phyloP scores from a whole-genome alignment of 2,797 vertebrate genomes.

The Merluccius polli region DNA sequence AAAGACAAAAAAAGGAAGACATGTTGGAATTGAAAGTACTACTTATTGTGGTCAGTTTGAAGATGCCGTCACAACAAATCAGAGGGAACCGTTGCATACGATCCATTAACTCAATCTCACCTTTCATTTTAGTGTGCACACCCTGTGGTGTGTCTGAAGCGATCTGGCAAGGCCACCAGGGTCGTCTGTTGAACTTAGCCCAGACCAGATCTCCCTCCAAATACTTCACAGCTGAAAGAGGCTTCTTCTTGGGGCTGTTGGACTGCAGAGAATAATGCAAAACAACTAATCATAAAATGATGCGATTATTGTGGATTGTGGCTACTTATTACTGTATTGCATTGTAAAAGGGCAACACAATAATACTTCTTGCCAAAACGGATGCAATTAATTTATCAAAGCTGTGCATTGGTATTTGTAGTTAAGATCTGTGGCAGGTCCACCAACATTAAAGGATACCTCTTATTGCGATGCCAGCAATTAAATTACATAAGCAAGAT shows the following conservation, averaged over 20 bases:
- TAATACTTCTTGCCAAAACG: background rate
- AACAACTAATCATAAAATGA: slow-evolving; percentile 1
- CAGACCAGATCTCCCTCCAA: slow-evolving; percentile 91
- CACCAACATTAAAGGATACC: background rate
- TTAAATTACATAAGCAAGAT: background rate
- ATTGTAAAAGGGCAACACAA: background rate
- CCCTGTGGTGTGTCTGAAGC: slow-evolving; percentile 80
- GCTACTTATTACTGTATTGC: background rate
- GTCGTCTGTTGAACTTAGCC: slow-evolving; percentile 95
- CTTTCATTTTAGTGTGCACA: slow-evolving; percentile 92
- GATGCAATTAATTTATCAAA: background rate
- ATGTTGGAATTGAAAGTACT: background rate
- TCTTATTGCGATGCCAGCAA: background rate
- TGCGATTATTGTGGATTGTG: slow-evolving; percentile 2
- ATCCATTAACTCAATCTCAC: slow-evolving; percentile 57
- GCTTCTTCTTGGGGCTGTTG: slow-evolving; percentile 81
- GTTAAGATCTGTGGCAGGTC: background rate
- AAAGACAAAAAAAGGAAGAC: background rate
- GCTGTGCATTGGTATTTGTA: background rate
- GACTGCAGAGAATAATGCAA: slow-evolving; percentile 60
- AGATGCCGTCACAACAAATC: background rate
- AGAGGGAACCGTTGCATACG: background rate
- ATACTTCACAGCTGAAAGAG: slow-evolving; percentile 79
- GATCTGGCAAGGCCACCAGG: slow-evolving; percentile 96
- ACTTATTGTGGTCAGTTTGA: background rate